phyloP scores from a whole-genome alignment of 2,888 invertebrate species.

The Trissolcus brochymenae region DNA sequence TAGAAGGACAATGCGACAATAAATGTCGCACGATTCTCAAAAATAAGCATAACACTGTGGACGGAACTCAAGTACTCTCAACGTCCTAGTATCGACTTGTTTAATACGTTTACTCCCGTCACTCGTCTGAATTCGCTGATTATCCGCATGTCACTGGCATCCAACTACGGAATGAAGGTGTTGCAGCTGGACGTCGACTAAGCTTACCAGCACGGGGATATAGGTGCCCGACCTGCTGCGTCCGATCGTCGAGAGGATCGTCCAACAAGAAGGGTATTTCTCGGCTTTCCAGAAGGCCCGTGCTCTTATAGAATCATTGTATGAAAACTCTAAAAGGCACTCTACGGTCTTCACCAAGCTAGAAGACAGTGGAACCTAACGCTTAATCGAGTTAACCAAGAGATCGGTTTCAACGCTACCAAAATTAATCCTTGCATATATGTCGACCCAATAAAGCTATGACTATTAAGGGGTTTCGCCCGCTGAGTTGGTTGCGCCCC shows the following conservation, averaged over 20 bases:
- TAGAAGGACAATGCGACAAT: background rate
- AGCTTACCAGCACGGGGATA: background rate
- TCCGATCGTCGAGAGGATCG: slow-evolving; percentile 8
- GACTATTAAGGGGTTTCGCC: no score
- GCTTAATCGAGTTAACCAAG: no score
- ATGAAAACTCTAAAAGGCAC: no score
- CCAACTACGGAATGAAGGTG: background rate
- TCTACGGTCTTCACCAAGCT: no score
- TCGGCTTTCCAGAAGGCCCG: background rate
- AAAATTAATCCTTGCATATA: no score
- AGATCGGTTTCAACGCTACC: no score
- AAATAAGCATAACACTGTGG: background rate
- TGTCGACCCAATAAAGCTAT: no score
- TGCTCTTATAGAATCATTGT: background rate
- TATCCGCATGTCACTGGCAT: background rate
- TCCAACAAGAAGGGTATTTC: background rate
- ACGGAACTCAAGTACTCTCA: background rate
- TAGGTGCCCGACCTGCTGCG: background rate
- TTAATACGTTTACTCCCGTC: background rate
- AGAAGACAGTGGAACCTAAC: no score
- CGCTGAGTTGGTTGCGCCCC: no score
- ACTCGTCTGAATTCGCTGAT: background rate
- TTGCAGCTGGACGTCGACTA: background rate
- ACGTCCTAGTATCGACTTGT: background rate
- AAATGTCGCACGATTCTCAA: slow-evolving; percentile 3